phyloP scores from a whole-genome alignment of 2,113 vertebrate genomes.

The Oncorhynchus kisutch region DNA sequence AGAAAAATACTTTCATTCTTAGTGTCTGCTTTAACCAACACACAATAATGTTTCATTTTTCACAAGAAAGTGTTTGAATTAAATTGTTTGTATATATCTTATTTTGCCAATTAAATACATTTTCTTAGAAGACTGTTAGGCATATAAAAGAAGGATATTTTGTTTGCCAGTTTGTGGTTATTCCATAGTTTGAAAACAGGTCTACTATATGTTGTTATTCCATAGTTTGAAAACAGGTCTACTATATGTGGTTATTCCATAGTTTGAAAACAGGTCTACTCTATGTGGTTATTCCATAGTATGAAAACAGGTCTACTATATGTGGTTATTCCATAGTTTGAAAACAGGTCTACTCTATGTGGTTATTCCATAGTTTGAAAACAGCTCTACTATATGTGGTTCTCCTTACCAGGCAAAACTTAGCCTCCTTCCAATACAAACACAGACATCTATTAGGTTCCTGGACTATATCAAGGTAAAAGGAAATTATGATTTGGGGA shows the following conservation, averaged over 20 bases:
- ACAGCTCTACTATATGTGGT: neutral
- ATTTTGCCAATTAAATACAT: slow-evolving; percentile 40
- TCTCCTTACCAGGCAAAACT: neutral
- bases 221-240: too few relatives aligned
- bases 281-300: too few relatives aligned
- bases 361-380: too few relatives aligned
- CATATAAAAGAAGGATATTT: neutral
- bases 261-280: too few relatives aligned
- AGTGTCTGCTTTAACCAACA: slow-evolving; percentile 8
- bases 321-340: too few relatives aligned
- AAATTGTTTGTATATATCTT: slow-evolving; percentile 30
- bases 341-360: too few relatives aligned
- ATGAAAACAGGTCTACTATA: too few relatives aligned
- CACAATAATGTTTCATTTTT: neutral
- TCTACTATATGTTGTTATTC: too few relatives aligned
- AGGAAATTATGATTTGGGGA: neutral
- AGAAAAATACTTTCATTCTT: neutral
- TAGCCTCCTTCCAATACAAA: neutral
- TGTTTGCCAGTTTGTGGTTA: too few relatives aligned
- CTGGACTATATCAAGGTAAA: neutral
- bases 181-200: too few relatives aligned
- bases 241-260: too few relatives aligned
- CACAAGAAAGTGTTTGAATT: slow-evolving; percentile 22
- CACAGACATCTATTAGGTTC: neutral
- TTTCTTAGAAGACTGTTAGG: neutral